These are phyloP conservation scores for Osmerus mordax DNA, from an alignment of 2,113 vertebrate species.

Conservation along the genomic window DNA sequence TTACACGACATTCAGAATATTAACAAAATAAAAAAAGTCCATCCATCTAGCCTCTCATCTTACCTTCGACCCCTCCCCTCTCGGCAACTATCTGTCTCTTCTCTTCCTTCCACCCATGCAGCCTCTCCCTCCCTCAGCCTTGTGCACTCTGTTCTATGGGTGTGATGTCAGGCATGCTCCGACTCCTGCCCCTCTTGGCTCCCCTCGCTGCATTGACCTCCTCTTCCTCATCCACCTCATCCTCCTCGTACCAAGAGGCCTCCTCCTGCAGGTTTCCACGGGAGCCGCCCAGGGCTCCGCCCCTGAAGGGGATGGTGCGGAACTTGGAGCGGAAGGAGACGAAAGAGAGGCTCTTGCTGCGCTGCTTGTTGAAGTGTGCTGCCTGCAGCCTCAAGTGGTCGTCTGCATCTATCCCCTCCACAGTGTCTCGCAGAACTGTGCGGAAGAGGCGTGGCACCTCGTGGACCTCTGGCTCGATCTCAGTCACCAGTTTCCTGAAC, in stretches of 20 bases:
- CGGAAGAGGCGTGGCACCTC: constrained; percentile 76
- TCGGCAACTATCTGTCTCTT: background rate
- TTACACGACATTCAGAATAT: background rate
- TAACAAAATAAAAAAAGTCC: background rate
- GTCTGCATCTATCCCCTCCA: constrained; percentile 56
- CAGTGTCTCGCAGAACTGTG: constrained; percentile 58
- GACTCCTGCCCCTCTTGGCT: constrained; percentile 67
- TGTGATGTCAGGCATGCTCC: constrained; percentile 76
- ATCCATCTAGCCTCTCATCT: background rate
- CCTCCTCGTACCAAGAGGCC: constrained; percentile 60
- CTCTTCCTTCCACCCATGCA: background rate
- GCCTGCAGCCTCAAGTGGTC: constrained; percentile 20
- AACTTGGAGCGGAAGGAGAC: constrained; percentile 70
- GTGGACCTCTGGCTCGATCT: constrained; percentile 73
- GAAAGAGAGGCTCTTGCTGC: constrained; percentile 76
- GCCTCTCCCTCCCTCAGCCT: constrained; percentile 36
- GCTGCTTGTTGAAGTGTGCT: constrained; percentile 56
- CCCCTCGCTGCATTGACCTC: constrained; percentile 42
- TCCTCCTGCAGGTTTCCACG: constrained; percentile 70
- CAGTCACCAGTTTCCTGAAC: constrained; percentile 72
- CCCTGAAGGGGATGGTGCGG: constrained; percentile 56
- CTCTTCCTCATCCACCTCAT: constrained; percentile 56
- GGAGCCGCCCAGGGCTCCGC: constrained; percentile 53
- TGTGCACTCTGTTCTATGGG: constrained; percentile 63
- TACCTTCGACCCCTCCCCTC: background rate